phyloP scores from a whole-genome alignment of 1,140 invertebrate species.

The Pissodes strobi region DNA sequence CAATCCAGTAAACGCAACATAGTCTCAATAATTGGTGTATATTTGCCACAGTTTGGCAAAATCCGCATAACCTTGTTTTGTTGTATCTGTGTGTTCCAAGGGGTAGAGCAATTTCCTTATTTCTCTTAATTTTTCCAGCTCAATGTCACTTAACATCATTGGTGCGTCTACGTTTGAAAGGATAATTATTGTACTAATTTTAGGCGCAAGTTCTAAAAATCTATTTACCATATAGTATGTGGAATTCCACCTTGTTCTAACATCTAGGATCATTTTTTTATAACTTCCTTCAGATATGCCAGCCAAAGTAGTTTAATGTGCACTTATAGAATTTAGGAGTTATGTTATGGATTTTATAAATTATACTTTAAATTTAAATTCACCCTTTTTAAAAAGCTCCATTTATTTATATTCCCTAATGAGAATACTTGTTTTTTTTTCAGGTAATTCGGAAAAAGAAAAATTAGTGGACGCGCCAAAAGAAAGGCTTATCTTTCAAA shows the following conservation, averaged over 20 bases:
- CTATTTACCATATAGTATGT: background rate
- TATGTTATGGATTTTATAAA: no score
- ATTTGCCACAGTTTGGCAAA: no score
- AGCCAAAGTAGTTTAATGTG: no score
- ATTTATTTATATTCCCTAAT: conserved; percentile 1
- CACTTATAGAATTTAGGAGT: no score
- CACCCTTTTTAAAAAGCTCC: no score
- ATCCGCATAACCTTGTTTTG: no score
- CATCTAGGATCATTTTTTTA: background rate
- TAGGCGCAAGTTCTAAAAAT: background rate
- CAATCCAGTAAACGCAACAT: no score
- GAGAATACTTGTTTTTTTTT: background rate
- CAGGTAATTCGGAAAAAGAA: conserved; percentile 39
- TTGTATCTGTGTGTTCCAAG: no score
- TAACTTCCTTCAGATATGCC: background rate
- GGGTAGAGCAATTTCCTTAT: no score
- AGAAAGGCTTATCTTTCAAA: conserved; percentile 62
- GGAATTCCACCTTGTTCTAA: no score
- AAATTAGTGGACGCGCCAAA: background rate
- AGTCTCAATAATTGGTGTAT: no score
- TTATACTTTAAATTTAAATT: no score
- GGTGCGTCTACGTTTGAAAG: background rate
- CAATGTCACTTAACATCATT: background rate
- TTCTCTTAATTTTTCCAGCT: background rate
- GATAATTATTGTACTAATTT: background rate